Evolutionary conservation across 37 sponge, comb jelly and placozoan genomes (phyloP), one percentile per base, ranked within the genome.

Genomic region (Aplysina aerophoba): DNA sequence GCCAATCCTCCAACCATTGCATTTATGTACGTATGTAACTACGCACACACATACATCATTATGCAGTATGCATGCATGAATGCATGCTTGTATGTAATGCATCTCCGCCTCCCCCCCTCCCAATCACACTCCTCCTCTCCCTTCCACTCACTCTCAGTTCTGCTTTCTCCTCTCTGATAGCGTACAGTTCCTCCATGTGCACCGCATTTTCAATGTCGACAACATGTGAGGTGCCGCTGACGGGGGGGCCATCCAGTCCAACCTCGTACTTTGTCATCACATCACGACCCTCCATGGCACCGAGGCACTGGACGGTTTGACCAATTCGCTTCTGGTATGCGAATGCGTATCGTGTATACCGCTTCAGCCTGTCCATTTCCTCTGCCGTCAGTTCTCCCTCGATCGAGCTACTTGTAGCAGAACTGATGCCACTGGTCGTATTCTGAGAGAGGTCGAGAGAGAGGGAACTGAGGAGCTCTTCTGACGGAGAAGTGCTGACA

Each of bases 101-200:
- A 15, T 33, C 33, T n/a, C 64, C 24, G 4, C 19, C 40, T 38
- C 80, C 27, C 80, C 54, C 56, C 40, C 58, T 54, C 28, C 19
- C 28, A 80, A 54, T 55, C 80, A 80, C 80, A 80, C 80, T 55
- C 80, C 50, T 56, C 24, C 39, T 4, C 59, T 56, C 58, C 41
- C 58, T 31, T 36, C 14, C 79, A 41, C 91, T 90, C 53, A 94
- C 94, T 62, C 84, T 88, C 40, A 94, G 55, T 63, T 94, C 94
- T 16, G 94, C 94, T 59, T 90, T 94, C 81, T 94, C 94, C 59
- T 94, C 94, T 55, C 94, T 75, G 1, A 90, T 81, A 64, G 86
- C 88, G 58, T 81, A 85, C 78, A 94, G 84, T 81, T 94, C 94
- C 58, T 94, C 94, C 5, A 88, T 82, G 58, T 94, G 67, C 0